Percentiles rank a stretch among this genome's conserved stretches.
Conservation (phyloP, 2,888 invertebrate species). For the Cantharis lateralis region DNA sequence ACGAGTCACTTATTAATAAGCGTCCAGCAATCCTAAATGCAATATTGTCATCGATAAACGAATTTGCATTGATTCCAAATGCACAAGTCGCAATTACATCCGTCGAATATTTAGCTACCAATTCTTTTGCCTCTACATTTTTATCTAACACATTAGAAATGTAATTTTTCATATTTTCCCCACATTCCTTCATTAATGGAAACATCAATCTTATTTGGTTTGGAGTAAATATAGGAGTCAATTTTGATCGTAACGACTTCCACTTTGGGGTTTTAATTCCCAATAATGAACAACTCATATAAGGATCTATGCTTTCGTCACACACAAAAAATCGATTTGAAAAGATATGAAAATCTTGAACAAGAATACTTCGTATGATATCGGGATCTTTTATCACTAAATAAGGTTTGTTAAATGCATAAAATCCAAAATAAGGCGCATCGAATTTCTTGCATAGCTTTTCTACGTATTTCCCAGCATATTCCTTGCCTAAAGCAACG, state of each 20-base stretch:
- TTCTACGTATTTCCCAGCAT: conserved; percentile 40
- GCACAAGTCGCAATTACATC: neutral
- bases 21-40: neutral
- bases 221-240: conserved; percentile 59
- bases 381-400: conserved; percentile 54
- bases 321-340: conserved; percentile 54
- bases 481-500: conserved; percentile 34
- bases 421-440: conserved; percentile 53
- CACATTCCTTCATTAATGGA: neutral
- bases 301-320: conserved; percentile 51
- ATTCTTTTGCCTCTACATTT: neutral
- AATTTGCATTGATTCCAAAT: neutral
- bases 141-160: neutral
- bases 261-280: conserved; percentile 56
- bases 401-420: conserved; percentile 55
- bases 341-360: conserved; percentile 56
- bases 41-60: neutral
- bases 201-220: conserved; percentile 59
- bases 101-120: neutral
- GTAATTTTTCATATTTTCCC: neutral
- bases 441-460: conserved; percentile 39
- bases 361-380: conserved; percentile 52
- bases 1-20: neutral
- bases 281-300: conserved; percentile 53
- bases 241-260: conserved; percentile 57